phyloP scores from a whole-genome alignment of 2,888 invertebrate species.

The Dolichomitus sp. region DNA sequence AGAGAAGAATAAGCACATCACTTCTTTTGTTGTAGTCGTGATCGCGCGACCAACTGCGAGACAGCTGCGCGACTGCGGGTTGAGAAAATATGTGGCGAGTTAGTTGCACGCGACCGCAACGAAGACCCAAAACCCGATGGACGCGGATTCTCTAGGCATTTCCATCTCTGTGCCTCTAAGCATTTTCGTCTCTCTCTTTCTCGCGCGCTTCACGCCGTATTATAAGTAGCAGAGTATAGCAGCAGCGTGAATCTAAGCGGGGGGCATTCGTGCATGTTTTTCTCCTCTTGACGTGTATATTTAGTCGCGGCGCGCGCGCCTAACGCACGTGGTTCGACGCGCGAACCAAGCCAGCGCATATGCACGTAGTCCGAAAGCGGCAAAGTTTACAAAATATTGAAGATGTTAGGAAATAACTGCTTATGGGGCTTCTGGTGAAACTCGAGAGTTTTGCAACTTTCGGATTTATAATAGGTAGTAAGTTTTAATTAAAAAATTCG shows the following conservation, averaged over 20 bases:
- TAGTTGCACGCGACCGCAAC: conserved; percentile 29
- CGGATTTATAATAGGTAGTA: neutral
- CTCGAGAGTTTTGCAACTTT: neutral
- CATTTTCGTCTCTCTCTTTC: conserved; percentile 1
- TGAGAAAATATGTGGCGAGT: neutral
- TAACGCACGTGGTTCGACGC: conserved; percentile 57
- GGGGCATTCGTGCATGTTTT: conserved; percentile 58
- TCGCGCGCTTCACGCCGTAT: conserved; percentile 9
- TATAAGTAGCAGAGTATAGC: conserved; percentile 43
- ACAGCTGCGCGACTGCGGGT: conserved; percentile 9
- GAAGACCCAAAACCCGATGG: conserved; percentile 42
- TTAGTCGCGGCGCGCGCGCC: conserved; percentile 58
- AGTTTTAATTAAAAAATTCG: too few species aligned
- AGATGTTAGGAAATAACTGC: neutral
- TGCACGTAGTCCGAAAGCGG: conserved; percentile 3
- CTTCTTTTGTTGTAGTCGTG: neutral
- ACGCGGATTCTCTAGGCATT: conserved; percentile 48
- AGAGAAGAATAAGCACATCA: neutral
- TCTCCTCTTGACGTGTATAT: conserved; percentile 65
- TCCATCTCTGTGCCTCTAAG: conserved; percentile 35
- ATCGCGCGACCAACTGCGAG: neutral
- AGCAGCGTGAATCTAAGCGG: conserved; percentile 63
- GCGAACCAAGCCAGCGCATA: neutral
- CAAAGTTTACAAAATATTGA: conserved; percentile 11
- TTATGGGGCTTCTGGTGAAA: neutral